Percentiles rank a stretch among this genome's conserved stretches.
Conservation (phyloP, 2,113 vertebrate genomes). For the Antechinus flavipes region DNA sequence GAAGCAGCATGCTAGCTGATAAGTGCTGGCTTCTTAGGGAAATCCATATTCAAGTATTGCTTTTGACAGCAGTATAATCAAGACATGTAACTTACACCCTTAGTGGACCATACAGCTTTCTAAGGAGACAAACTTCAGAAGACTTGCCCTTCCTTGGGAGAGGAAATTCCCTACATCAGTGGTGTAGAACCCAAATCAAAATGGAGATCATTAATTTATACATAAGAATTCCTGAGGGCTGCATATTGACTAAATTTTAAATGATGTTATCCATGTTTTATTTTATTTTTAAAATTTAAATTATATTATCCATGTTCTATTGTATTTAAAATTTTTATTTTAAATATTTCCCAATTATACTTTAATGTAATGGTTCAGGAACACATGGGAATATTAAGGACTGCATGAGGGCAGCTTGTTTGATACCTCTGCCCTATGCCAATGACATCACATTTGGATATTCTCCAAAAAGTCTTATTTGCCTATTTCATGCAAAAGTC, state of each 20-base stretch:
- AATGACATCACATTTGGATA: neutral
- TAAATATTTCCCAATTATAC: neutral
- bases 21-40: neutral
- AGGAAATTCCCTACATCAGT: neutral
- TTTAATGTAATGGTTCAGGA: neutral
- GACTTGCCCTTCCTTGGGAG: neutral
- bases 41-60: neutral
- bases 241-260: neutral
- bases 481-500: neutral
- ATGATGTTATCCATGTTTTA: neutral
- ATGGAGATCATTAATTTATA: neutral
- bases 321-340: neutral
- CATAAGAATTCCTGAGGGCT: neutral
- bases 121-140: neutral
- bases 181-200: neutral
- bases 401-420: neutral
- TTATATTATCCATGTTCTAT: neutral
- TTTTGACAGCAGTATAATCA: neutral
- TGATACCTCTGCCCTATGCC: neutral
- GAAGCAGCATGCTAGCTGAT: too few species aligned
- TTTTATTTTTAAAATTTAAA: neutral
- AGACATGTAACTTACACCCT: neutral
- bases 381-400: neutral
- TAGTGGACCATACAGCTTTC: neutral
- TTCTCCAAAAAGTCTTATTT: neutral